Evolutionary conservation across 2,797 vertebrate genomes (phyloP).

Genomic region (Pangasius sanitwongsei): DNA sequence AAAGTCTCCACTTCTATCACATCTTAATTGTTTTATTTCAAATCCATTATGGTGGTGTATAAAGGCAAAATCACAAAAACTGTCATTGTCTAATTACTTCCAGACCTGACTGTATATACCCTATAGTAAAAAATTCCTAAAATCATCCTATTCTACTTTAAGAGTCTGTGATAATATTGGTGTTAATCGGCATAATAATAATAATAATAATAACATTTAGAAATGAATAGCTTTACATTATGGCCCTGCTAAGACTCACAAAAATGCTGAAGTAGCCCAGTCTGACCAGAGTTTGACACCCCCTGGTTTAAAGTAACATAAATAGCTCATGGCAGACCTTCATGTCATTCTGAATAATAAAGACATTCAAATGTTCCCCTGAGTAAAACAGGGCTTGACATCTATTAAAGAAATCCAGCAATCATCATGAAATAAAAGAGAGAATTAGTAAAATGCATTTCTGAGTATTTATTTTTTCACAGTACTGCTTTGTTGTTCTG

Average conservation of each 20-base stretch:
- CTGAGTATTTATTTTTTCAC: neutral
- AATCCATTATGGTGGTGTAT: too few species aligned
- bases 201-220: neutral
- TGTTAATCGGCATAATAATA: too few species aligned
- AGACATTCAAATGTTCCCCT: neutral
- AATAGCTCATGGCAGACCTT: neutral
- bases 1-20: too few species aligned
- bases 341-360: neutral
- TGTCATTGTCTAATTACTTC: too few species aligned
- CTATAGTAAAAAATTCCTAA: neutral
- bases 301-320: neutral
- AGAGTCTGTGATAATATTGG: too few species aligned
- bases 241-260: neutral
- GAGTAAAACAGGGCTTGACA: neutral
- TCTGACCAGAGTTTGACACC: neutral
- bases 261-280: neutral
- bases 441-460: neutral
- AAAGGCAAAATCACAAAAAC: too few species aligned
- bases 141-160: neutral
- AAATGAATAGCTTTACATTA: neutral
- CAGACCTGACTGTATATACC: too few species aligned
- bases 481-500: neutral
- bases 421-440: neutral
- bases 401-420: neutral
- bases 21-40: too few species aligned